Evolutionary conservation across 2,113 vertebrate species (phyloP), one percentile per base, ranked within the genome.

Genomic region (Salvelinus fontinalis): DNA sequence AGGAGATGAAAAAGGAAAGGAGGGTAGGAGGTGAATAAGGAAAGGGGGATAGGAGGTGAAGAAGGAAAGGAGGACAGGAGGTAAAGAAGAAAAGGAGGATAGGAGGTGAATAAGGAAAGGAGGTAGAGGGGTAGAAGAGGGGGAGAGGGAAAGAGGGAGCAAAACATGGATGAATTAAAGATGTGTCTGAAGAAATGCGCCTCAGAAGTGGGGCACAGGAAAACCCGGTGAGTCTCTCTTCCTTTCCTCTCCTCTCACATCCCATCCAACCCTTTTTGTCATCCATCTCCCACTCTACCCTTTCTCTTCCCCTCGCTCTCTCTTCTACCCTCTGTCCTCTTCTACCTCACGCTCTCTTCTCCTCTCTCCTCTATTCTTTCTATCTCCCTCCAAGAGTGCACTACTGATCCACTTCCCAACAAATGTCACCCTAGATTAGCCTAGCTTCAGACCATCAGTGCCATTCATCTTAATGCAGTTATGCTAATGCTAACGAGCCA

Each of bases 151-250:
- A 31, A 54, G 29, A 31, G n/a, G 5, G 73, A 71, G 67, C 24
- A 66, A 71, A 71, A 31, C 70, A 20, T 5, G 39, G 51, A 80
- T 84, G 74, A 86, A 88, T 86, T 77, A 83, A 82, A 87, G 75
- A 82, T 86, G 73, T 75, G 72, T 73, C 34, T 72, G 71, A 79
- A 71, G 72, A 75, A 62, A 76, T 69, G 51, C 22, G 71, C 68
- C 44, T 78, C 31, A 75, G 57, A 79, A 76, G n/a, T 78, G 71
- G 34, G 44, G 22, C 75, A 78, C 3, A 24, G 54, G 73, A 70
- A 84, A 73, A 51, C 74, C 29, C n/a, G 73, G 81, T 75, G 79
- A 67, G 67, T 51, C 76, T 7, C 20, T 81, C 59, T 67, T 77
- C 48, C 65, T 67, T 57, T 75, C n/a, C 71, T 80, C 13, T 12